Evolutionary conservation across 2,113 vertebrate genomes (phyloP), one percentile per base, ranked within the genome.

Genomic region (Silurus glanis): DNA sequence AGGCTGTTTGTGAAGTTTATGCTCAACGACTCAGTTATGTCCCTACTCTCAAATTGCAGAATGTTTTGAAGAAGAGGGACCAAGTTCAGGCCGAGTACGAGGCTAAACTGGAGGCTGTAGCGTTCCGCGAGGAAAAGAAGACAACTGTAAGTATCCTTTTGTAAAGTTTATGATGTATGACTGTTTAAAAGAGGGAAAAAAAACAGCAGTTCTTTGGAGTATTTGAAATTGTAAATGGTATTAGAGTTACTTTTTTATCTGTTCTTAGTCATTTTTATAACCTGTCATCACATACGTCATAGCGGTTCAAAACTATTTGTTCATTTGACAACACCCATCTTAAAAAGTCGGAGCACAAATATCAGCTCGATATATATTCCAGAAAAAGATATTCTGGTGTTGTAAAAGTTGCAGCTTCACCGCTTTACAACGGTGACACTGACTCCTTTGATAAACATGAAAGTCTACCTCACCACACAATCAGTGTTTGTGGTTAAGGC

Each of bases 81-180:
- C 97, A 98, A 87, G 96, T 96, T 84, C 98, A 99, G 94, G 98
- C 97, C 0, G 98, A 99, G 87, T 99, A 99, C 10, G 98, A 99
- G 93, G 94, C 97, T 87, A 97, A 97, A 89, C 92, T 99, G 84
- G 98, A 99, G 93, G 96, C 96, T 3, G 96, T 97, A 83, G 92
- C 96, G 55, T 92, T 98, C 75, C 96, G 96, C 84, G 97, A 95
- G 92, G 98, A 99, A 88, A 97, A 99, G 59, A 96, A 94, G 82
- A 96, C 96, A 74, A 96, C 96, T 88, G 98, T 99, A 90, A 96
- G 96, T 21, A 53, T n/a, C 9, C 0, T 45, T 45, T 72, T 21
- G 13, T 23, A 13, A 75, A 56, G 45, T n/a, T 56, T 12, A 53
- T 17, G 21, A 58, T 56, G 76, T 55, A 58, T 8, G 14, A 28